phyloP scores from a whole-genome alignment of 2,113 vertebrate genomes.

The Zootoca vivipara region DNA sequence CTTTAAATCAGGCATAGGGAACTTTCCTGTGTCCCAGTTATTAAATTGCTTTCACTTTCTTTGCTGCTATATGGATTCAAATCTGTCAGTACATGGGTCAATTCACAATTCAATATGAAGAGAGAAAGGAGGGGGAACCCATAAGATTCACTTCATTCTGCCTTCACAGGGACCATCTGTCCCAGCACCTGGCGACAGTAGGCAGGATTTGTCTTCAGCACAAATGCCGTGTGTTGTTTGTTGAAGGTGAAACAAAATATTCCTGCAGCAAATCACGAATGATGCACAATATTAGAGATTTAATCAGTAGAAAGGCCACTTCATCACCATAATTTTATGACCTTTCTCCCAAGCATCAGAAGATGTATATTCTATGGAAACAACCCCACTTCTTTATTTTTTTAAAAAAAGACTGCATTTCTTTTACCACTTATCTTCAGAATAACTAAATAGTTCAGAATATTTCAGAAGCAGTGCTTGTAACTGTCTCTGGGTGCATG shows the following conservation, averaged over 20 bases:
- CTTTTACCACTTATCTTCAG: background rate
- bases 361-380: background rate
- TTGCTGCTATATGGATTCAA: conserved; percentile 24
- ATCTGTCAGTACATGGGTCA: background rate
- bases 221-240: conserved; percentile 31
- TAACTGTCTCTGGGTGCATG: too few relatives aligned
- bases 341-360: background rate
- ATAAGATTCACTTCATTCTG: conserved; percentile 37
- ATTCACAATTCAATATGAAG: conserved; percentile 13
- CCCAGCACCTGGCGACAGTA: conserved; percentile 31
- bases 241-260: conserved; percentile 28
- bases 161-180: conserved; percentile 51
- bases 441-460: background rate
- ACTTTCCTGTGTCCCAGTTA: background rate
- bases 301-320: conserved; percentile 6
- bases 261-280: conserved; percentile 38
- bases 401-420: background rate
- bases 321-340: conserved; percentile 1
- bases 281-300: background rate
- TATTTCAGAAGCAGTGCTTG: background rate
- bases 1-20: background rate
- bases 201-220: conserved; percentile 9
- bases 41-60: conserved; percentile 9
- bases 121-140: background rate
- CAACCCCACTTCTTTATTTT: background rate